Evolutionary conservation across 2,113 vertebrate genomes (phyloP).

Genomic region (Phycodurus eques): DNA sequence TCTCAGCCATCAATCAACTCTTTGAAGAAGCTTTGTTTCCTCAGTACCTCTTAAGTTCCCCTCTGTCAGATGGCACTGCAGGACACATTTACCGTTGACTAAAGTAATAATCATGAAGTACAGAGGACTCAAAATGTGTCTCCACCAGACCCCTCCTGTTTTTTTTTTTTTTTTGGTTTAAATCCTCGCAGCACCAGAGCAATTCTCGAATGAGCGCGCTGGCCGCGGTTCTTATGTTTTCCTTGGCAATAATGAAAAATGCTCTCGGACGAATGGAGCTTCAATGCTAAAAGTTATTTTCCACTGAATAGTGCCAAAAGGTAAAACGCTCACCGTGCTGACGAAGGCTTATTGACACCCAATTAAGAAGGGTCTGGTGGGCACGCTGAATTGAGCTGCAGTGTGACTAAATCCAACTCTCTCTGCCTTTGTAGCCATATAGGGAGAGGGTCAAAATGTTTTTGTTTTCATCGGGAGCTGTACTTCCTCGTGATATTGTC

Average conservation of each 20-base stretch:
- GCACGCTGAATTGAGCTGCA: slow-evolving; percentile 12
- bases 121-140: slow-evolving; percentile 16
- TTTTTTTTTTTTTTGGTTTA: neutral
- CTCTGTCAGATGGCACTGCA: slow-evolving; percentile 19
- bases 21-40: slow-evolving; percentile 3
- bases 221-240: slow-evolving; percentile 45
- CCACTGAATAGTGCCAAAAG: slow-evolving; percentile 25
- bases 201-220: slow-evolving; percentile 34
- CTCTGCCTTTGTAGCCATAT: slow-evolving; percentile 19
- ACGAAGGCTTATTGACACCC: neutral
- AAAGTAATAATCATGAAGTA: slow-evolving; percentile 14
- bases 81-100: slow-evolving; percentile 8
- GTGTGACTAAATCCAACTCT: slow-evolving; percentile 40
- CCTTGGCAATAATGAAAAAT: slow-evolving; percentile 22
- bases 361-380: slow-evolving; percentile 29
- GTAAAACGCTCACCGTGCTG: slow-evolving; percentile 26
- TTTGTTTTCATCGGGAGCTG: slow-evolving; percentile 37
- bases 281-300: slow-evolving; percentile 2
- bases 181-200: slow-evolving; percentile 27
- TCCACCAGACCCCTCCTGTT: slow-evolving; percentile 24
- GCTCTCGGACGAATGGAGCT: neutral
- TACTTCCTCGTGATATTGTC: slow-evolving; percentile 63
- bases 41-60: slow-evolving; percentile 26
- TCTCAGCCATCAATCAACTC: neutral
- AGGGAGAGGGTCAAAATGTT: slow-evolving; percentile 15